Conservation (phyloP, 1,140 invertebrate genomes). For the Bombus fervidus region DNA sequence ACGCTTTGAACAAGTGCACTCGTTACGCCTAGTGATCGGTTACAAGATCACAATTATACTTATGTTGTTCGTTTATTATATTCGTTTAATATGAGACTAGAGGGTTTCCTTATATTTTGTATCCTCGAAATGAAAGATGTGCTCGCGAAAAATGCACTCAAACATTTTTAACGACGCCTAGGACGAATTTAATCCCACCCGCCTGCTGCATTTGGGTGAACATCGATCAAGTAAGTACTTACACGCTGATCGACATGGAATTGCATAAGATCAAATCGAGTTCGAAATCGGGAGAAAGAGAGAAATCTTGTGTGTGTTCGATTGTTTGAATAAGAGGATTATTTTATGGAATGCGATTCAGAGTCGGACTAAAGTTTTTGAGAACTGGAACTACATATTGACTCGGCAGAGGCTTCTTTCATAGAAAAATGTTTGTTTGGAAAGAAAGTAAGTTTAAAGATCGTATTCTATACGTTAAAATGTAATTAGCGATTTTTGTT, state of each 20-base stretch:
- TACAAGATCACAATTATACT: not conserved
- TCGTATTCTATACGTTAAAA: not conserved
- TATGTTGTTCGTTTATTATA: not conserved
- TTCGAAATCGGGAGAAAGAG: not conserved
- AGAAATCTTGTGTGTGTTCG: not conserved
- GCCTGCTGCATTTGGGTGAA: conserved; percentile 65
- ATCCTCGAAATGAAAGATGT: conserved; percentile 36
- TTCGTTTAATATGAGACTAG: conserved; percentile 32
- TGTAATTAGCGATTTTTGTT: too few relatives aligned
- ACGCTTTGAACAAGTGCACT: not conserved
- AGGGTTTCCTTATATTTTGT: not conserved
- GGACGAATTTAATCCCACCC: conserved; percentile 69
- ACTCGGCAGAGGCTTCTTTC: too few relatives aligned
- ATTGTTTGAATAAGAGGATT: not conserved
- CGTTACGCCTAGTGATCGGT: not conserved
- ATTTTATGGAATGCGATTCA: not conserved
- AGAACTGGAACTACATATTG: too few relatives aligned
- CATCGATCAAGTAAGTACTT: conserved; percentile 61
- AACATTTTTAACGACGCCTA: conserved; percentile 49
- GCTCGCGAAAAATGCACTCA: not conserved
- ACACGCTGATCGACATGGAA: conserved; percentile 29
- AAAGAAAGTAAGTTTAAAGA: too few relatives aligned
- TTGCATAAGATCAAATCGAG: conserved; percentile 45
- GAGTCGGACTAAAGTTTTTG: too few relatives aligned
- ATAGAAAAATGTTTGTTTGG: too few relatives aligned